Base-by-base conservation (phyloP, 2,888 invertebrate genomes). In the Monopis laevigella region DNA sequence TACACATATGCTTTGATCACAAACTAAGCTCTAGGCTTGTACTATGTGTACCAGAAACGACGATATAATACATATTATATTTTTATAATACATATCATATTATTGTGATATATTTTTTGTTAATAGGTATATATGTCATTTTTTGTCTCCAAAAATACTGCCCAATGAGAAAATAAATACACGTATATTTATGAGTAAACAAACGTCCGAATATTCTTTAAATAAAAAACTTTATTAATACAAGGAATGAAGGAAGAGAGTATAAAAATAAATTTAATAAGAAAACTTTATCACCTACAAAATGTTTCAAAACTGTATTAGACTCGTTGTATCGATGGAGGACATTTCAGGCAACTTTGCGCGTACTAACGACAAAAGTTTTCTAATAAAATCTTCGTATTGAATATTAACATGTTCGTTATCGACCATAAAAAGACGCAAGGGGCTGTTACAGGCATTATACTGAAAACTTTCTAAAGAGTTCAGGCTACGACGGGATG, bases 331-430 rank as follows among this genome's bases (percentile, higher is more conserved):
- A 59, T 60, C 59, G 60, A 51, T 48, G 45, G 49, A 42, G 51
- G 48, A 51, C 50, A 36, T 48, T 50, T 46, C 42, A 36, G n/a
- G 46, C 47, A 59, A 60, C 55, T 58, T 55, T 40, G 44, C 39
- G 36, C 35, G 48, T 59, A 62, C 61, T 69, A 69, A 68, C 65
- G 65, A 69, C 68, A 64, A 65, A 71, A 71, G 55, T 71, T 71
- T 58, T 48, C 61, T 61, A 69, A 71, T 70, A 68, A 68, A 68
- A 70, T 65, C 58, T 58, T 60, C 62, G 63, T 64, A 71, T 71
- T 71, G 70, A 71, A 71, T 71, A 70, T 69, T 71, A 71, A 68
- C 66, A 66, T 62, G 64, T 59, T 56, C 58, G 63, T 66, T 67
- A 69, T 65, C 57, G 64, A 56, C 53, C 58, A 60, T 70, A 64